phyloP scores from a whole-genome alignment of 2,113 vertebrate species.

The Haliaeetus leucogaster region DNA sequence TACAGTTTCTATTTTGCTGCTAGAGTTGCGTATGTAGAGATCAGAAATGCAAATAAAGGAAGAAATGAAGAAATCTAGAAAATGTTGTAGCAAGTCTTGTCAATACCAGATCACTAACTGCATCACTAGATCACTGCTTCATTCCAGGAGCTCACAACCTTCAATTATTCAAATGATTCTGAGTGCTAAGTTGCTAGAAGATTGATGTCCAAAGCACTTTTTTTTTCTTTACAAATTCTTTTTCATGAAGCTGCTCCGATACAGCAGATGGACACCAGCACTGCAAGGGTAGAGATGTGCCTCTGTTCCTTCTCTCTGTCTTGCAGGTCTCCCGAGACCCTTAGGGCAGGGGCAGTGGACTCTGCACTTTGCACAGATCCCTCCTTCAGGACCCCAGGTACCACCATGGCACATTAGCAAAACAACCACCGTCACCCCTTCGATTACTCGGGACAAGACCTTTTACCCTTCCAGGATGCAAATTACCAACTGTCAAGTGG shows the following conservation, averaged over 20 bases:
- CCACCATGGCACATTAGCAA: neutral
- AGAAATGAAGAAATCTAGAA: neutral
- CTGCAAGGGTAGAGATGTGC: neutral
- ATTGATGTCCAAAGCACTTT: neutral
- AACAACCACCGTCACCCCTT: accelerated
- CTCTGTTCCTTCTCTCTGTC: neutral
- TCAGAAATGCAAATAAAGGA: neutral
- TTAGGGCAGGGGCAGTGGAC: neutral
- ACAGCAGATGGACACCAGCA: neutral
- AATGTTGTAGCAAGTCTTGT: neutral
- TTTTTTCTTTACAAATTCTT: neutral
- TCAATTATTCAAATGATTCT: neutral
- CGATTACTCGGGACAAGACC: accelerated
- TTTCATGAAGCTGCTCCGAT: neutral
- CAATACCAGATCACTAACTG: neutral
- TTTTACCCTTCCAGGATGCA: neutral
- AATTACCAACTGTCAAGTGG: neutral
- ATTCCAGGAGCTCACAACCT: neutral
- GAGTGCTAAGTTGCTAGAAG: neutral
- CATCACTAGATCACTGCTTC: neutral
- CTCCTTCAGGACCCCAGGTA: neutral
- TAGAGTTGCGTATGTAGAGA: neutral
- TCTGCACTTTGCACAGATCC: neutral
- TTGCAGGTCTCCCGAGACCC: neutral
- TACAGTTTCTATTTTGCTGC: neutral